Conservation (phyloP, 1,140 invertebrate species). For the Anoplolepis gracilipes region DNA sequence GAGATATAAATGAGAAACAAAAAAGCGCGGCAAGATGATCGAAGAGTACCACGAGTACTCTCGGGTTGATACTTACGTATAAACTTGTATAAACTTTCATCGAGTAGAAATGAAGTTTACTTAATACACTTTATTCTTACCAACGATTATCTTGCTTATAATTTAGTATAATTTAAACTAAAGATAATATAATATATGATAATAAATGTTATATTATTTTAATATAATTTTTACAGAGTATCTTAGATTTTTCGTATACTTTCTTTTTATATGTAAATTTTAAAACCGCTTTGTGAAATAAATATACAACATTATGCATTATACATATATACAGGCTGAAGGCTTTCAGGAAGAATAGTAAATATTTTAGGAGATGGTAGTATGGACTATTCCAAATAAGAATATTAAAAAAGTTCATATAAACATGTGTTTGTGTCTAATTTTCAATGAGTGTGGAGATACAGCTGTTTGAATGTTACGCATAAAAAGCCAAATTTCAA, state of each 20-base stretch:
- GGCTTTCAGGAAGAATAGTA: too few relatives aligned
- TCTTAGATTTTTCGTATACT: not conserved
- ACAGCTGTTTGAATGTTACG: too few relatives aligned
- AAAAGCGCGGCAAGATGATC: constrained; percentile 3
- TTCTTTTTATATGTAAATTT: not conserved
- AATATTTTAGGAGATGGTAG: too few relatives aligned
- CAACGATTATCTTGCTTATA: not conserved
- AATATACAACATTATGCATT: too few relatives aligned
- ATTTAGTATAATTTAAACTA: not conserved
- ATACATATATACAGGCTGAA: not conserved
- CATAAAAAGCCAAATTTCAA: too few relatives aligned
- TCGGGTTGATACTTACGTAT: constrained; percentile 19
- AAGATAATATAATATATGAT: not conserved
- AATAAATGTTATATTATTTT: not conserved
- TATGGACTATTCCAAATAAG: too few relatives aligned
- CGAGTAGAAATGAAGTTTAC: not conserved
- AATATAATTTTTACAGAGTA: not conserved
- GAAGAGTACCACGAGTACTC: not conserved
- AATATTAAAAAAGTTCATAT: too few relatives aligned
- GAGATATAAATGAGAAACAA: constrained; percentile 14
- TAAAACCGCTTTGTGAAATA: not conserved
- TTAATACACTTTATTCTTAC: not conserved
- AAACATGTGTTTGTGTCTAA: too few relatives aligned
- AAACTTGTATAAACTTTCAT: constrained; percentile 21
- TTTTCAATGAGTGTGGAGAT: too few relatives aligned